Percentiles rank a stretch among this genome's conserved stretches.
Evolutionary conservation across 2,797 vertebrate species (phyloP).

Genomic region (Anas bernieri): DNA sequence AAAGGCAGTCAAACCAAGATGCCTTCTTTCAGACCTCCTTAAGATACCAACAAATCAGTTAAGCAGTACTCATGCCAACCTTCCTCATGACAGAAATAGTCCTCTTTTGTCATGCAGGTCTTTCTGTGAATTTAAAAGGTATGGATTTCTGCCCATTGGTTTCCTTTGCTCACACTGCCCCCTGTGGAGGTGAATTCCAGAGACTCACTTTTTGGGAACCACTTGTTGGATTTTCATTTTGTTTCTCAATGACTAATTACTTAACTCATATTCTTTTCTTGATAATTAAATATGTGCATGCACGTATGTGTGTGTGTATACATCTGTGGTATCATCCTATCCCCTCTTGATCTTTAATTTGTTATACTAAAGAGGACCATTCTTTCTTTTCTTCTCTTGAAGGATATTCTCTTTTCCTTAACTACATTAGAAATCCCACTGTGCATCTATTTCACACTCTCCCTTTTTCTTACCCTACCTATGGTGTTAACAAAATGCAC

Average conservation of each 20-base stretch:
- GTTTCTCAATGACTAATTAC: neutral
- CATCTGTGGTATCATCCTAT: neutral
- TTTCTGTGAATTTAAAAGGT: neutral
- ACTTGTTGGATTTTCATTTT: neutral
- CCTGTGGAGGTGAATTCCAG: constrained; percentile 26
- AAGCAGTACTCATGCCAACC: neutral
- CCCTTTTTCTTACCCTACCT: neutral
- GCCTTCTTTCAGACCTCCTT: neutral
- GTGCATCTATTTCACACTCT: neutral
- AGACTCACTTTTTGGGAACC: accelerated
- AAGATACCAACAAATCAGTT: neutral
- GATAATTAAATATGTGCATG: neutral
- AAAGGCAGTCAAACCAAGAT: neutral
- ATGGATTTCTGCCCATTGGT: neutral
- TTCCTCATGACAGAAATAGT: neutral
- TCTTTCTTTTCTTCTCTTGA: neutral
- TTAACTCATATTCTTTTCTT: neutral
- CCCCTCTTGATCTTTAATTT: neutral
- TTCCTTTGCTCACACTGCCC: constrained; percentile 42
- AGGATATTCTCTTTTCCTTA: neutral
- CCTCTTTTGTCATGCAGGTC: neutral
- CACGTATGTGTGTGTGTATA: neutral
- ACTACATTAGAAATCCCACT: neutral
- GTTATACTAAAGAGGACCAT: neutral
- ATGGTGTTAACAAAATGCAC: neutral